A percentile compares a stretch with the other conserved stretches of the same genome.
phyloP scores from a whole-genome alignment of 2,797 vertebrate species.

The Borostomias antarcticus region DNA sequence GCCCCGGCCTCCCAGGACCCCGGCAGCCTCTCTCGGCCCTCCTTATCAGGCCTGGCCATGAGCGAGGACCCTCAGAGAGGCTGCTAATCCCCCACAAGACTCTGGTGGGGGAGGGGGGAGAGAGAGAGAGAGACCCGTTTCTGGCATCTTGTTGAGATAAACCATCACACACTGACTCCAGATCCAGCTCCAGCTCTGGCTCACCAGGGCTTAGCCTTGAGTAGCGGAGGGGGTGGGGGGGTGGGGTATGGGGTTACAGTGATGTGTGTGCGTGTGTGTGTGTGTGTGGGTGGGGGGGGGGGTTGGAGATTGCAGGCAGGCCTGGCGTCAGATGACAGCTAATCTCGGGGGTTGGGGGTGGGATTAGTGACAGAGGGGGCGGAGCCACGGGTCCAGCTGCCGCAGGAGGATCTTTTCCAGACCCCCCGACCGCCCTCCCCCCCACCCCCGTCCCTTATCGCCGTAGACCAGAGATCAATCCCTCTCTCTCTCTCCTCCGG shows the following conservation, averaged over 20 bases:
- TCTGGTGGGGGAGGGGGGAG: neutral
- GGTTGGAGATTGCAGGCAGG: conserved; percentile 16
- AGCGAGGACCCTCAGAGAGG: conserved; percentile 3
- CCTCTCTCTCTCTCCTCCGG: conserved; percentile 20
- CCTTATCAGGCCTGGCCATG: conserved; percentile 10
- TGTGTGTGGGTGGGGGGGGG: neutral
- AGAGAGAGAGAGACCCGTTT: neutral
- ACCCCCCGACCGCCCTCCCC: neutral
- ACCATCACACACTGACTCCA: neutral
- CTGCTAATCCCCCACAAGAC: neutral
- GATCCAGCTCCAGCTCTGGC: neutral
- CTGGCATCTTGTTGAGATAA: conserved; percentile 12
- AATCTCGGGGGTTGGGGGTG: conserved; percentile 48
- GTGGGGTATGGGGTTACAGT: neutral
- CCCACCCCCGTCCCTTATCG: conserved; percentile 37
- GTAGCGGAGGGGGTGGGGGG: neutral
- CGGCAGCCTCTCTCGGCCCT: neutral
- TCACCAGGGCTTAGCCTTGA: neutral
- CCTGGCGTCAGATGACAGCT: conserved; percentile 56
- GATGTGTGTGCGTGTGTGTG: neutral
- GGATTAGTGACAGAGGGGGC: conserved; percentile 50
- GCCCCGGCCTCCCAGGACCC: neutral
- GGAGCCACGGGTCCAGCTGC: conserved; percentile 46
- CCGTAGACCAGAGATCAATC: conserved; percentile 47
- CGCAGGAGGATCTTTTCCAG: conserved; percentile 34